Evolutionary conservation across 2,113 vertebrate genomes (phyloP).

Genomic region (Ochotona princeps): DNA sequence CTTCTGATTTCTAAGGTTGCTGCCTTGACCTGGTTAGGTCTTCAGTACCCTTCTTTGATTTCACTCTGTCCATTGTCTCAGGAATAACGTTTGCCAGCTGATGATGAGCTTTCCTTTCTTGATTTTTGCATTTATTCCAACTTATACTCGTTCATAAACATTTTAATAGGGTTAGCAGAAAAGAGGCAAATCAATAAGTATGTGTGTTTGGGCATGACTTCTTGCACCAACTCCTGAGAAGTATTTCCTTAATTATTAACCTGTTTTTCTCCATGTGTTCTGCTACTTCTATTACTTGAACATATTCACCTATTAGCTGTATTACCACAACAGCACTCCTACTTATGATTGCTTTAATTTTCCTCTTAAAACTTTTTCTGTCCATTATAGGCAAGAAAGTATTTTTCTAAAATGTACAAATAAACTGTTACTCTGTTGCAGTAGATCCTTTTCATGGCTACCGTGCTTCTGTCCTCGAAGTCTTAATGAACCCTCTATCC

Average conservation of each 20-base stretch:
- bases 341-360: background rate
- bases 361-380: background rate
- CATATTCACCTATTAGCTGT: background rate
- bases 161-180: constrained; percentile 36
- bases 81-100: background rate
- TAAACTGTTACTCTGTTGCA: background rate
- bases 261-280: background rate
- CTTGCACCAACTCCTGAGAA: background rate
- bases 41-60: background rate
- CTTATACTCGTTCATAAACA: background rate
- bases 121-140: constrained; percentile 32
- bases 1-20: too few species aligned
- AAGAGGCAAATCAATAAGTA: background rate
- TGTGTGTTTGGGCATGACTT: background rate
- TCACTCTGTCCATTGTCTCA: background rate
- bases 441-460: background rate
- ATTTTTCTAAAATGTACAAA: background rate
- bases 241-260: background rate
- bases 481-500: background rate
- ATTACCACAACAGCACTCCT: background rate
- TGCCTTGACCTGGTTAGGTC: too few species aligned
- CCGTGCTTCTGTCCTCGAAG: background rate
- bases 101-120: background rate
- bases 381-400: background rate
- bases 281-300: background rate